Evolutionary conservation across 2,113 vertebrate species (phyloP).

Genomic region (Trinectes maculatus): DNA sequence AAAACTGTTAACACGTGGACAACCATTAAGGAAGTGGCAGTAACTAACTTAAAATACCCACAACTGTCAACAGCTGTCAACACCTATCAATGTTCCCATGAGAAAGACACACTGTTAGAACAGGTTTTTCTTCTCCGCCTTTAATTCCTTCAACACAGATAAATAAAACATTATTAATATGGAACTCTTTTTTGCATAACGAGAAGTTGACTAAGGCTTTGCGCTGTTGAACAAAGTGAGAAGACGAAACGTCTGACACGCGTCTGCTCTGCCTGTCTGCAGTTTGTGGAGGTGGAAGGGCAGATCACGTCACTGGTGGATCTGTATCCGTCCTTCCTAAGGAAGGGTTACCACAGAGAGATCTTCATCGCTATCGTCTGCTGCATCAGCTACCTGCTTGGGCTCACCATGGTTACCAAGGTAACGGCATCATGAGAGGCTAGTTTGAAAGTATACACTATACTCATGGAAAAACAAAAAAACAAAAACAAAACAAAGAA

Average conservation of each 20-base stretch:
- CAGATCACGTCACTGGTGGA: conserved; percentile 99
- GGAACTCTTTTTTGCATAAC: too few relatives aligned
- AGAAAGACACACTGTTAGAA: too few relatives aligned
- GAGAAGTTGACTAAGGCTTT: too few relatives aligned
- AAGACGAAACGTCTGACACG: too few relatives aligned
- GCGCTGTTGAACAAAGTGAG: too few relatives aligned
- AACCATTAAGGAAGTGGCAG: background rate
- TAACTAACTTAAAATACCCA: background rate
- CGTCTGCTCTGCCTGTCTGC: conserved; percentile 22
- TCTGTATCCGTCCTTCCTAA: conserved; percentile 99
- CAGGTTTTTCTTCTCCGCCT: too few relatives aligned
- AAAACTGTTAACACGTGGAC: background rate
- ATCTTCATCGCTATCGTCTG: conserved; percentile 98
- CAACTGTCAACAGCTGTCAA: background rate
- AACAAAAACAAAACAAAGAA: background rate
- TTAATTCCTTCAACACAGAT: too few relatives aligned
- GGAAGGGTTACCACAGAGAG: conserved; percentile 99
- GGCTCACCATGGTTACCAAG: conserved; percentile 98
- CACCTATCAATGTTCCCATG: background rate
- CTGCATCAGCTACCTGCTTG: conserved; percentile 97
- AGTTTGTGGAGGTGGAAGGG: conserved; percentile 99
- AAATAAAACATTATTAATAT: too few relatives aligned
- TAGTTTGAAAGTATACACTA: background rate
- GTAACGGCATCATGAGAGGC: conserved; percentile 73
- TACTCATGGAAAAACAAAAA: too few relatives aligned